Conservation (phyloP, 2,113 vertebrate species). For the Pimephales promelas region DNA sequence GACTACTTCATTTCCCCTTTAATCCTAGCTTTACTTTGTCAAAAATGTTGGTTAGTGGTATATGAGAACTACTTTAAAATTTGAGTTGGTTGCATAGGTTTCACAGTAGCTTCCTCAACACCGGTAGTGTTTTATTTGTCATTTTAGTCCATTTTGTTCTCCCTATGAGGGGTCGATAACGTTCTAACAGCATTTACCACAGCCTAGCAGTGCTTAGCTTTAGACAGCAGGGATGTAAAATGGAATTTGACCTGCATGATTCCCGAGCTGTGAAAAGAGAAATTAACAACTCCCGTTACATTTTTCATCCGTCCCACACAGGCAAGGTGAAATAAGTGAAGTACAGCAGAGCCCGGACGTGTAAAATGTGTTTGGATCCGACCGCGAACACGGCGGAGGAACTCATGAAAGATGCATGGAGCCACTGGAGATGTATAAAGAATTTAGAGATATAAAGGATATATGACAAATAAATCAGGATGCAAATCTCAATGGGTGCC, state of each 20-base stretch:
- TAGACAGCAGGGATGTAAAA: conserved; percentile 40
- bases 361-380: conserved; percentile 78
- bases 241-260: conserved; percentile 48
- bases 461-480: conserved; percentile 84
- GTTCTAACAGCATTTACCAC: not conserved
- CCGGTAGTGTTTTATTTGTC: conserved; percentile 15
- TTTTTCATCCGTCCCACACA: conserved; percentile 71
- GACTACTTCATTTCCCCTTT: no score
- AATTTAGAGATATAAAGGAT: conserved; percentile 83
- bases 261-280: conserved; percentile 56
- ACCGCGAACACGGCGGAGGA: conserved; percentile 71
- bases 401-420: conserved; percentile 77
- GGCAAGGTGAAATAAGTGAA: conserved; percentile 67
- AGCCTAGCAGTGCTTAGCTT: not conserved
- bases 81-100: no score
- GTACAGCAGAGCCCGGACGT: conserved; percentile 66
- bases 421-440: conserved; percentile 80
- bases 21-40: not conserved
- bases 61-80: not conserved
- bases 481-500: conserved; percentile 79
- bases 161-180: conserved; percentile 16
- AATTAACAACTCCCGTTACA: conserved; percentile 66
- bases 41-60: not conserved
- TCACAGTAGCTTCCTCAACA: not conserved
- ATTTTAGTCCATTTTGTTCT: not conserved